These are phyloP conservation scores for Aphidius ervi DNA, from an alignment of 1,140 invertebrate genomes.

Conservation along the genomic window DNA sequence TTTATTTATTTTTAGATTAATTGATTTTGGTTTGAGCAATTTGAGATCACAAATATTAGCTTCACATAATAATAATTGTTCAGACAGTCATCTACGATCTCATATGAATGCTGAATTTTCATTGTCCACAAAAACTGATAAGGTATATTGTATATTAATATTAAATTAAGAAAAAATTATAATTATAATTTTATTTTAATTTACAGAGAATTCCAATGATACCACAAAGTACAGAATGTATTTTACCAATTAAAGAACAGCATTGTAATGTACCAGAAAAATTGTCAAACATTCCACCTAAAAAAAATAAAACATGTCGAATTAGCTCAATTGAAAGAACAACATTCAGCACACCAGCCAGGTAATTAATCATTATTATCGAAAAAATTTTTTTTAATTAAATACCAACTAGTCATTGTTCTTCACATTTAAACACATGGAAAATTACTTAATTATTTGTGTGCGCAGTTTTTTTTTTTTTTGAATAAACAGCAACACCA, in stretches of 20 bases:
- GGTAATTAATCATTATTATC: slow-evolving; percentile 20
- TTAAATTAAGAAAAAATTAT: not conserved
- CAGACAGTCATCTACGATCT: slow-evolving; percentile 38
- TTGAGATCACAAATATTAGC: slow-evolving; percentile 36
- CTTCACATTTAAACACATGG: not conserved
- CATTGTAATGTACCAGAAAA: not conserved
- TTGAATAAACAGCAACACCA: too few relatives aligned
- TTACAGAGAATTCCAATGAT: not conserved
- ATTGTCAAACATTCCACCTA: not conserved
- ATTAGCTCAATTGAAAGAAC: slow-evolving; percentile 25
- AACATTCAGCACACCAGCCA: slow-evolving; percentile 21
- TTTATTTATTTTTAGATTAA: slow-evolving; percentile 7
- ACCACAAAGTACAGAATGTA: not conserved
- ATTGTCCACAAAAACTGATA: slow-evolving; percentile 28
- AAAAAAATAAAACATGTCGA: slow-evolving; percentile 21
- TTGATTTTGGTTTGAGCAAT: slow-evolving; percentile 21
- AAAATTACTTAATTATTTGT: not conserved
- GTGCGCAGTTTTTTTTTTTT: not conserved
- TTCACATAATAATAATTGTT: slow-evolving; percentile 40
- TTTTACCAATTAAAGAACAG: not conserved
- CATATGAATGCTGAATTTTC: slow-evolving; percentile 43
- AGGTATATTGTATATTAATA: slow-evolving; percentile 21
- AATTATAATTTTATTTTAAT: too few relatives aligned
- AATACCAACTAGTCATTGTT: not conserved
- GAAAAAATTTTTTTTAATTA: slow-evolving; percentile 6